These are phyloP conservation scores for Scopus umbretta DNA, from an alignment of 2,113 vertebrate genomes.

Conservation along the genomic window DNA sequence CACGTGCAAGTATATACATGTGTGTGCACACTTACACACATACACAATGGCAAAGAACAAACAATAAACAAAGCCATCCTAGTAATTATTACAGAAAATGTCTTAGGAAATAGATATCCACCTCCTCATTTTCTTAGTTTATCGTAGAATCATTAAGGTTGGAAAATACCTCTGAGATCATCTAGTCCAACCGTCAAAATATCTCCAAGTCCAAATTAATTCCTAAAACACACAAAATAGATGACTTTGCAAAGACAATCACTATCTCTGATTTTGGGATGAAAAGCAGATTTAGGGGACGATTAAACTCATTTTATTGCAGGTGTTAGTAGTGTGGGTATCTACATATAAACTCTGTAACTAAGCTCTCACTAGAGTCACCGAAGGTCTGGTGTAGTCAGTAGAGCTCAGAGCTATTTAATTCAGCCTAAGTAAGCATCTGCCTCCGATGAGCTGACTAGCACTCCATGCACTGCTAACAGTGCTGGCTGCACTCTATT, in stretches of 20 bases:
- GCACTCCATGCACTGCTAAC: not conserved
- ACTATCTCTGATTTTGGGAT: not conserved
- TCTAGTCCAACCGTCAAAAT: too few species aligned
- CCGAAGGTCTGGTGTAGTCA: not conserved
- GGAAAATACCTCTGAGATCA: too few species aligned
- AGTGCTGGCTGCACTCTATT: not conserved
- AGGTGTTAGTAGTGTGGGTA: not conserved
- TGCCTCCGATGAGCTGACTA: not conserved
- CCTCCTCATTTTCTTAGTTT: not conserved
- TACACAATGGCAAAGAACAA: not conserved
- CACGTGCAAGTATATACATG: rapidly evolving
- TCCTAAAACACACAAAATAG: not conserved
- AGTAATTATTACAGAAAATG: not conserved
- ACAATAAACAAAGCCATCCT: not conserved
- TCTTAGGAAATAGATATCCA: not conserved
- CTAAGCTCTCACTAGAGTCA: not conserved
- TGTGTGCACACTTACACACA: not conserved
- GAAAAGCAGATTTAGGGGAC: not conserved
- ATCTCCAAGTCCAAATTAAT: not conserved
- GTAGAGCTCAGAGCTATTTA: not conserved
- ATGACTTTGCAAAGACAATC: not conserved
- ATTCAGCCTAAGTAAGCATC: not conserved
- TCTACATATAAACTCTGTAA: not conserved
- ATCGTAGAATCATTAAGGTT: too few species aligned
- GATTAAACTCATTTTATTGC: not conserved